Evolutionary conservation across 2,797 vertebrate species (phyloP), one percentile per base, ranked within the genome.

Genomic region (Phalloptychus januarius): DNA sequence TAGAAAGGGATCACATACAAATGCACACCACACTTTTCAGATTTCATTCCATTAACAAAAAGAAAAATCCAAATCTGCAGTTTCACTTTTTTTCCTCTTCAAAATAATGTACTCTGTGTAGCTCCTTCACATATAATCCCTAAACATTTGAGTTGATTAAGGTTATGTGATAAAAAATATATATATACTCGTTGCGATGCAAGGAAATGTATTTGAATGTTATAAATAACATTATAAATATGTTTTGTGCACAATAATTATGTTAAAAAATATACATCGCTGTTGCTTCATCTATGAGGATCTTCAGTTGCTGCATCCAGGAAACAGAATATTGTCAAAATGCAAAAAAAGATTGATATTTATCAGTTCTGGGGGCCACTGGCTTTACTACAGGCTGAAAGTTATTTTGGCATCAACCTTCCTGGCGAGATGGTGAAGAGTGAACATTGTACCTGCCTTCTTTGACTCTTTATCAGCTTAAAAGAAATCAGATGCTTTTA

Each of bases 401-500:
- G 31, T 63, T 20, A 63, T 16, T 63, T 63, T 63, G 54, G 18
- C 58, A 33, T 63, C 31, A 63, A 31, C 31, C 31, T 63, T 28
- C 36, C 16, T 18, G 31, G 58, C 58, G 18, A n/a, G n/a, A n/a
- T n/a, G 16, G 33, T 16, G 6, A 63, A 63, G 31, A 33, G 31
- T 20, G 11, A 63, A 33, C 6, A 70, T 71, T 48, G 50, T 76
- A 50, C 36, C 0, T 58, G 10, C 5, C 16, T 80, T 75, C 48
- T 67, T 74, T 40, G 67, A 80, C 52, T 70, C 45, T 77, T 75
- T 77, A 48, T 80, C 42, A 44, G 18, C 44, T 46, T 52, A 25
- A 50, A 63, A 63, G 52, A 58, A 83, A 79, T 80, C 81, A 72
- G 40, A 69, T 74, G 78, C n/a, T 69, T 54, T 33, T 20, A 36